Evolutionary conservation across 2,888 invertebrate genomes (phyloP).

Genomic region (Himalopsyche kuldschensis): DNA sequence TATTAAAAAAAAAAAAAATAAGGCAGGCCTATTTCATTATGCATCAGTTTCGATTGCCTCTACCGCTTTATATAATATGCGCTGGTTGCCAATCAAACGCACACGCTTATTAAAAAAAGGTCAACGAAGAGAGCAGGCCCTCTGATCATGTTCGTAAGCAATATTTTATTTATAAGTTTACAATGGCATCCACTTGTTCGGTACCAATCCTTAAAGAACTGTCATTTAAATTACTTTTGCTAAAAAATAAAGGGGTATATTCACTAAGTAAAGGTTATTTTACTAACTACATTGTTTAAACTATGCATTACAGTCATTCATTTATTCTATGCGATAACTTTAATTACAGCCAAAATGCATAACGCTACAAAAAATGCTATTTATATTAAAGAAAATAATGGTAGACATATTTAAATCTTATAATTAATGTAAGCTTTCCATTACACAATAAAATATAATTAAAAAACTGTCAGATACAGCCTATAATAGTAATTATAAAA

Average conservation of each 20-base stretch:
- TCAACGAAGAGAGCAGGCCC: not conserved
- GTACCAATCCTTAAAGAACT: constrained; percentile 18
- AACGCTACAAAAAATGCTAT: constrained; percentile 22
- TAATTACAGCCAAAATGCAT: constrained; percentile 34
- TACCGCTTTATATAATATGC: too few relatives aligned
- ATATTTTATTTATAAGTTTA: constrained; percentile 5
- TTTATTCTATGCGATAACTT: constrained; percentile 14
- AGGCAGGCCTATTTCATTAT: not conserved
- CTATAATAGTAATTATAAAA: not conserved
- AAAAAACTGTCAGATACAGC: not conserved
- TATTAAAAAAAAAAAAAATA: not conserved
- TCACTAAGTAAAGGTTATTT: constrained; percentile 25
- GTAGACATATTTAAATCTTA: not conserved
- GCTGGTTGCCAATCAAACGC: too few relatives aligned
- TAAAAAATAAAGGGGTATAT: constrained; percentile 39
- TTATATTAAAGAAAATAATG: not conserved
- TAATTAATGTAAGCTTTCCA: not conserved
- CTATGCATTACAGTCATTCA: constrained; percentile 23
- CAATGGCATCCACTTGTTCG: constrained; percentile 22
- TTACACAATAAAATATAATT: not conserved
- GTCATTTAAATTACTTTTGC: constrained; percentile 31
- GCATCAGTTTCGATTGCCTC: not conserved
- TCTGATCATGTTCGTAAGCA: constrained; percentile 13
- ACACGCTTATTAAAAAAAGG: not conserved
- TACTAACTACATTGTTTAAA: constrained; percentile 13